These are phyloP conservation scores for Horisme vitalbata DNA, from an alignment of 2,888 invertebrate species.

Conservation along the genomic window DNA sequence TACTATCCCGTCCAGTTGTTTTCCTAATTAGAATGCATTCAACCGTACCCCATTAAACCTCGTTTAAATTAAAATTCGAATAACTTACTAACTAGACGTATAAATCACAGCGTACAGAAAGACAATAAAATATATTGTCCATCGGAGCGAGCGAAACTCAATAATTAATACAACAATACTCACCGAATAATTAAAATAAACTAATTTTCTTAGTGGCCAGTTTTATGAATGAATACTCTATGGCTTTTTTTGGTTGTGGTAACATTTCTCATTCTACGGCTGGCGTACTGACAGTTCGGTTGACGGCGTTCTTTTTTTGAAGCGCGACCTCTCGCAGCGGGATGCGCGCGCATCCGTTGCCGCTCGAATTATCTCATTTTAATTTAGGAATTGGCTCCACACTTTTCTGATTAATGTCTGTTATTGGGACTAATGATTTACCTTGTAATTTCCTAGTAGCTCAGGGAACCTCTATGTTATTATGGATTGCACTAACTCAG, in stretches of 20 bases:
- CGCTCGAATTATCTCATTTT: slow-evolving; percentile 73
- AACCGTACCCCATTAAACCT: slow-evolving; percentile 78
- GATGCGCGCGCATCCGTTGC: slow-evolving; percentile 71
- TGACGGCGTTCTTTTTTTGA: slow-evolving; percentile 73
- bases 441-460: slow-evolving; percentile 30
- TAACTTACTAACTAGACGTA: slow-evolving; percentile 82
- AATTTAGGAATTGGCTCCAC: slow-evolving; percentile 67
- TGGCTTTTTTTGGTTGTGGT: slow-evolving; percentile 60
- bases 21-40: slow-evolving; percentile 82
- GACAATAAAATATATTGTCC: slow-evolving; percentile 82
- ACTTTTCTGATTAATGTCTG: slow-evolving; percentile 42
- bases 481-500: background rate
- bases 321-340: slow-evolving; percentile 76
- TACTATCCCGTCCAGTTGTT: slow-evolving; percentile 67
- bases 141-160: slow-evolving; percentile 53
- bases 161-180: slow-evolving; percentile 81
- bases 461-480: background rate
- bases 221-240: slow-evolving; percentile 75
- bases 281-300: slow-evolving; percentile 71
- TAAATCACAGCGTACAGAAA: slow-evolving; percentile 74
- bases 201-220: slow-evolving; percentile 71
- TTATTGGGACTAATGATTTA: slow-evolving; percentile 46
- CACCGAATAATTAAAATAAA: slow-evolving; percentile 80
- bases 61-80: slow-evolving; percentile 81
- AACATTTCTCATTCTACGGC: slow-evolving; percentile 76